A percentile compares a stretch with the other conserved stretches of the same genome.
phyloP scores from a whole-genome alignment of 2,113 vertebrate species.

The Danionella cerebrum region DNA sequence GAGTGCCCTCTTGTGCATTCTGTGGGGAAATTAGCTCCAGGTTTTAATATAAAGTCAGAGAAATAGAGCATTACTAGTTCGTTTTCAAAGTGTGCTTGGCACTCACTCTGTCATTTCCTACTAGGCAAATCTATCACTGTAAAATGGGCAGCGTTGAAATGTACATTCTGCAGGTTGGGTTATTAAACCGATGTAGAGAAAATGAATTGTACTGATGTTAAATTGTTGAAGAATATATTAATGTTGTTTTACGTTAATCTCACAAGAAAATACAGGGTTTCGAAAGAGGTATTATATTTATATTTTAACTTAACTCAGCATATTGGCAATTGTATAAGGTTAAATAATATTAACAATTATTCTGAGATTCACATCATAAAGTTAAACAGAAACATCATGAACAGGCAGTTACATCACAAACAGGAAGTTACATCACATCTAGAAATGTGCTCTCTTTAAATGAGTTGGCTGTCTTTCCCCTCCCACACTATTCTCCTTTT shows the following conservation, averaged over 20 bases:
- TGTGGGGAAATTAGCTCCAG: background rate
- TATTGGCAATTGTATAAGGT: too few species aligned
- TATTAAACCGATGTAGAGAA: conserved; percentile 30
- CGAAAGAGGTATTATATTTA: too few species aligned
- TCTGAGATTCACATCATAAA: too few species aligned
- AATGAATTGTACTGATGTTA: conserved; percentile 11
- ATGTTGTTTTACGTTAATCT: conserved; percentile 21
- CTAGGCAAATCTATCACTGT: conserved; percentile 19
- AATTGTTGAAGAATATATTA: background rate
- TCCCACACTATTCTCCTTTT: too few species aligned
- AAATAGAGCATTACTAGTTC: conserved; percentile 10
- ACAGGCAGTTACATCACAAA: too few species aligned
- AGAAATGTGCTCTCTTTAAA: too few species aligned
- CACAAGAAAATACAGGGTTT: too few species aligned
- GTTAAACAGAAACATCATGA: too few species aligned
- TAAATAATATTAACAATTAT: too few species aligned
- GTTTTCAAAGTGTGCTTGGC: conserved; percentile 1
- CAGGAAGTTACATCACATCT: too few species aligned
- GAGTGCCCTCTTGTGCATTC: conserved; percentile 15
- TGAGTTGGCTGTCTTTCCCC: too few species aligned
- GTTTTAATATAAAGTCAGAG: conserved; percentile 14
- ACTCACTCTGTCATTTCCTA: conserved; percentile 17
- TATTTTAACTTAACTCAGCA: too few species aligned
- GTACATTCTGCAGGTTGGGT: background rate
- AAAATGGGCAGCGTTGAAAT: conserved; percentile 26